These are phyloP conservation scores for Anguilla megastoma DNA, from an alignment of 2,797 vertebrate species.

Conservation along the genomic window DNA sequence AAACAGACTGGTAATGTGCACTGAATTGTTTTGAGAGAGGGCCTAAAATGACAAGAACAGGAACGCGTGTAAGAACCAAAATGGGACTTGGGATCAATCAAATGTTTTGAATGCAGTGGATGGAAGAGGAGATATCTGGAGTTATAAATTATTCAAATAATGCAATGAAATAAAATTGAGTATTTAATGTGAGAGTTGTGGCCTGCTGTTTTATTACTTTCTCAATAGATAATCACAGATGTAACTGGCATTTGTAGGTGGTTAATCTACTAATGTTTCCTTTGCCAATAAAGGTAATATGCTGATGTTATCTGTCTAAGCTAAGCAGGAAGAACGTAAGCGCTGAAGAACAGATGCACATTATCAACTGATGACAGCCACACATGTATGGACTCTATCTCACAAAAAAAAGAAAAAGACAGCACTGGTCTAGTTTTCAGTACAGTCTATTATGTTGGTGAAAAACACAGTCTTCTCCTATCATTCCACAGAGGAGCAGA, in stretches of 20 bases:
- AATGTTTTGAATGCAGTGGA: conserved; percentile 8
- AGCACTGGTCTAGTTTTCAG: not conserved
- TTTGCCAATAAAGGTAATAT: not conserved
- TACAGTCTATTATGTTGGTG: not conserved
- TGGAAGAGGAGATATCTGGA: not conserved
- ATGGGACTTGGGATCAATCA: not conserved
- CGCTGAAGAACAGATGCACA: not conserved
- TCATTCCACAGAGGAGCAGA: conserved; percentile 2
- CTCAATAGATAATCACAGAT: not conserved
- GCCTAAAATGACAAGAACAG: not conserved
- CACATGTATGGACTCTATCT: conserved; percentile 2
- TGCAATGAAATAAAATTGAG: not conserved
- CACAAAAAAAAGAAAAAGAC: not conserved
- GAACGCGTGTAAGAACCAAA: not conserved
- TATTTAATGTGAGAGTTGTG: not conserved
- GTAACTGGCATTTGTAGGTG: not conserved
- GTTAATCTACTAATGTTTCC: not conserved
- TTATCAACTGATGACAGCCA: conserved; percentile 11
- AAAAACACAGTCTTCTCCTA: not conserved
- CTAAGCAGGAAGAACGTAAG: not conserved
- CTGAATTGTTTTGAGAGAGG: not conserved
- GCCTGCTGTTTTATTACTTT: not conserved
- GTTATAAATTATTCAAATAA: conserved; percentile 12
- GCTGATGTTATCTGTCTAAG: not conserved
- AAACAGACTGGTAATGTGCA: not conserved